Conservation (phyloP, 2,797 vertebrate species). For the Myripristis murdjan region DNA sequence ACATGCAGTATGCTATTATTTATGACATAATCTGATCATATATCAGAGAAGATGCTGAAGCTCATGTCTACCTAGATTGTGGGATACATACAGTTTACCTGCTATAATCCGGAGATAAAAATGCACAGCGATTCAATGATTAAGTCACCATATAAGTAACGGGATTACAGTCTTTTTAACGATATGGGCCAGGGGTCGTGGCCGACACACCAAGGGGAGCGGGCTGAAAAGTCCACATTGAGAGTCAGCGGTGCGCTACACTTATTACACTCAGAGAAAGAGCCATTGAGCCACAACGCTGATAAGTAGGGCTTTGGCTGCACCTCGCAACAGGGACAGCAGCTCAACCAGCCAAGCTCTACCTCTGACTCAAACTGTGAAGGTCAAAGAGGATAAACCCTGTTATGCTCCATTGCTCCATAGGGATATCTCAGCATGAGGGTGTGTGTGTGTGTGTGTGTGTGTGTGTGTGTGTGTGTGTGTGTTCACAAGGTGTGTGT, state of each 20-base stretch:
- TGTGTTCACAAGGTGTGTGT: constrained; percentile 55
- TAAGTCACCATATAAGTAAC: constrained; percentile 14
- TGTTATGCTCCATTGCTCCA: constrained; percentile 58
- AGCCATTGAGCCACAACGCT: constrained; percentile 56
- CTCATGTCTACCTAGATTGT: not conserved
- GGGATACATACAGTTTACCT: not conserved
- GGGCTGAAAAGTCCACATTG: constrained; percentile 34
- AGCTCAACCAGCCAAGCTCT: constrained; percentile 49
- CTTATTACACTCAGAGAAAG: constrained; percentile 56
- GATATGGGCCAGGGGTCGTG: constrained; percentile 30
- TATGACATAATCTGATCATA: not conserved
- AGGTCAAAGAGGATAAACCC: constrained; percentile 78
- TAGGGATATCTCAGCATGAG: constrained; percentile 54
- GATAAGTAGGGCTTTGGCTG: constrained; percentile 61
- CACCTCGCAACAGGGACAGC: constrained; percentile 53
- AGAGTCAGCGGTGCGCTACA: constrained; percentile 41
- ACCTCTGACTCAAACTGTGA: constrained; percentile 64
- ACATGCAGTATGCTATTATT: not conserved
- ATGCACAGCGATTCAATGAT: constrained; percentile 6
- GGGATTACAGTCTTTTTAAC: constrained; percentile 23
- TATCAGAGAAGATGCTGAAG: not conserved
- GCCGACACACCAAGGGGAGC: constrained; percentile 5
- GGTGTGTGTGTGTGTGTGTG: constrained; percentile 26
- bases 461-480: constrained; percentile 25
- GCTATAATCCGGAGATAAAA: constrained; percentile 9